Conservation (phyloP, 37 sponge, comb jelly and placozoan species). For the Crambe crambe region DNA sequence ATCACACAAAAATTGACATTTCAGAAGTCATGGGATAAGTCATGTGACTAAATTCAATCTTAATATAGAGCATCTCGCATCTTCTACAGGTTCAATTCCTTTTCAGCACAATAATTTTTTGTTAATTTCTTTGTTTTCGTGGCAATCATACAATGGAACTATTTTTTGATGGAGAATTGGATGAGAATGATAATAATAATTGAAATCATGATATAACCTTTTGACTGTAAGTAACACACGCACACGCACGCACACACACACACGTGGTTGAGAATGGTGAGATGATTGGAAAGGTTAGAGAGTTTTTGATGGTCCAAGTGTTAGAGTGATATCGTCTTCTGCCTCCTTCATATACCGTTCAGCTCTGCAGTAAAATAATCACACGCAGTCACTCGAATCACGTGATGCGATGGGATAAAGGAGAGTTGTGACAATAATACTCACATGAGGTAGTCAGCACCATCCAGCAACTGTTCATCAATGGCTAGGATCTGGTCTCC, state of each 20-base stretch:
- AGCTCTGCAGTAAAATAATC: conserved; percentile 32
- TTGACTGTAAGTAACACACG: too few relatives aligned
- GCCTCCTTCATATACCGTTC: conserved; percentile 70
- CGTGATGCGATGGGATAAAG: background rate
- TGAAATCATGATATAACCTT: background rate
- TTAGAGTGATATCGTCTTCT: conserved; percentile 60
- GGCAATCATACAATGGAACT: background rate
- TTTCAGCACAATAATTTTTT: background rate
- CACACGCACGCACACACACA: too few relatives aligned
- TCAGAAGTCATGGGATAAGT: conserved; percentile 22
- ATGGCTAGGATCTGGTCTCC: conserved; percentile 66
- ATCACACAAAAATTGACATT: conserved; percentile 41
- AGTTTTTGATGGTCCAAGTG: conserved; percentile 11
- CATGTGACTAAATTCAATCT: background rate
- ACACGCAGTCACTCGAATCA: background rate
- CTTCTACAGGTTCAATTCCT: background rate
- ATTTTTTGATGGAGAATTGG: background rate
- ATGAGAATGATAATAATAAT: background rate
- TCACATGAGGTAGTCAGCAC: conserved; percentile 61
- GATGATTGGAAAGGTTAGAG: too few relatives aligned
- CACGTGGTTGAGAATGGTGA: too few relatives aligned
- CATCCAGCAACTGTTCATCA: conserved; percentile 50
- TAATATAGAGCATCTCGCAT: too few relatives aligned
- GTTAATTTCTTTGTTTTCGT: background rate
- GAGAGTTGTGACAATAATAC: background rate